These are phyloP conservation scores for Barbus barbus DNA, from an alignment of 2,113 vertebrate genomes.

Conservation along the genomic window DNA sequence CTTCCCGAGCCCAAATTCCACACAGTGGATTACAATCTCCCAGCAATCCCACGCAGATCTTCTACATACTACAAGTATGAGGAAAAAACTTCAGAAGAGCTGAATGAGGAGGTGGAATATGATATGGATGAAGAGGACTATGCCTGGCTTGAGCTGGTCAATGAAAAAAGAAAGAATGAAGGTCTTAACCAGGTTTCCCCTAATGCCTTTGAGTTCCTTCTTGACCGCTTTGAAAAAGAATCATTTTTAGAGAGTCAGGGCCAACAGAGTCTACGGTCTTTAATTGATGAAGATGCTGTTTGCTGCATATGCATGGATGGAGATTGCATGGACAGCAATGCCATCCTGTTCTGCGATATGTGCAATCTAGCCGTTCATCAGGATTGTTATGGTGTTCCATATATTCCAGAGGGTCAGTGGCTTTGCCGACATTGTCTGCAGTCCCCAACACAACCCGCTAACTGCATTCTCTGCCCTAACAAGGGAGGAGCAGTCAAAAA, in stretches of 20 bases:
- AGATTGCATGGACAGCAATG: slow-evolving; percentile 95
- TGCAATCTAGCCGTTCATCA: slow-evolving; percentile 97
- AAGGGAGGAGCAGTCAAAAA: slow-evolving; percentile 95
- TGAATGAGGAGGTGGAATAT: slow-evolving; percentile 95
- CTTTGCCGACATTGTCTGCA: slow-evolving; percentile 95
- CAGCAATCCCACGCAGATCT: slow-evolving; percentile 84
- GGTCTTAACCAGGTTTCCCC: slow-evolving; percentile 89
- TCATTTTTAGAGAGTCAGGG: slow-evolving; percentile 89
- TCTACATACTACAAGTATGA: slow-evolving; percentile 85
- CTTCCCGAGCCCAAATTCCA: slow-evolving; percentile 87
- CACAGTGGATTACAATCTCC: slow-evolving; percentile 92
- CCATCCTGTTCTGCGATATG: slow-evolving; percentile 94
- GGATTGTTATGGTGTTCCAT: slow-evolving; percentile 98
- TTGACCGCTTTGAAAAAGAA: slow-evolving; percentile 97
- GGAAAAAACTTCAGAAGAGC: slow-evolving; percentile 92
- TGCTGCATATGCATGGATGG: slow-evolving; percentile 97
- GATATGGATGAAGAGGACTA: slow-evolving; percentile 99
- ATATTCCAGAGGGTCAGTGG: slow-evolving; percentile 97
- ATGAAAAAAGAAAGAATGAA: slow-evolving; percentile 87
- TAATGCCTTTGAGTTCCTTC: slow-evolving; percentile 94
- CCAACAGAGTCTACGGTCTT: slow-evolving; percentile 81
- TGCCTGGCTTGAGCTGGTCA: slow-evolving; percentile 94
- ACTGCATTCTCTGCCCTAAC: slow-evolving; percentile 94
- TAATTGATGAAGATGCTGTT: slow-evolving; percentile 92
- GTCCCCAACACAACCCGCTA: slow-evolving; percentile 82